Evolutionary conservation across 2,797 vertebrate genomes (phyloP).

Genomic region (Acanthurus leucopareius): DNA sequence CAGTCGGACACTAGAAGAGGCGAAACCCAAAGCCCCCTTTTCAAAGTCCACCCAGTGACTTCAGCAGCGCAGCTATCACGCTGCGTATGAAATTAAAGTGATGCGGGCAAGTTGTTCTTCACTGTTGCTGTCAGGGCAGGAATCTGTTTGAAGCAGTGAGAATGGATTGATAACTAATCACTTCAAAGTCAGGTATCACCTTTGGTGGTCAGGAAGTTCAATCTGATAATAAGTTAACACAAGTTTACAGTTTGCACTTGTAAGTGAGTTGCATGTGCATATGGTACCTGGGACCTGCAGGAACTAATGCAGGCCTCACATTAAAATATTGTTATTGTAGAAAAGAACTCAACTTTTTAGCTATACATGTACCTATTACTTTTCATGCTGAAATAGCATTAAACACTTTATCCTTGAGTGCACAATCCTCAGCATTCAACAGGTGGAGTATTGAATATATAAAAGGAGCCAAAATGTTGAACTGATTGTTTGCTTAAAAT

Average conservation of each 20-base stretch:
- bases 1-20: conserved; percentile 25
- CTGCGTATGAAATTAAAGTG: conserved; percentile 49
- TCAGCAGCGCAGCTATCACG: conserved; percentile 12
- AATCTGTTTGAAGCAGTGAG: conserved; percentile 13
- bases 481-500: neutral
- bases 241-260: neutral
- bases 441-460: neutral
- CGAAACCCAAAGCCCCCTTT: conserved; percentile 9
- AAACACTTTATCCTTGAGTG: neutral
- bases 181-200: conserved; percentile 1
- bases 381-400: neutral
- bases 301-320: neutral
- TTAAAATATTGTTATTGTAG: neutral
- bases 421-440: conserved; percentile 10
- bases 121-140: conserved; percentile 2
- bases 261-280: neutral
- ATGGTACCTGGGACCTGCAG: too few relatives aligned
- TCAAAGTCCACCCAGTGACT: conserved; percentile 39
- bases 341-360: neutral
- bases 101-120: conserved; percentile 2
- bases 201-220: too few relatives aligned
- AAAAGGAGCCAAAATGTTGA: neutral
- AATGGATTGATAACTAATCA: neutral
- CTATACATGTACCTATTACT: neutral
- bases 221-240: too few relatives aligned